Conservation (phyloP, 2,113 vertebrate genomes). For the Campylorhamphus procurvoides region DNA sequence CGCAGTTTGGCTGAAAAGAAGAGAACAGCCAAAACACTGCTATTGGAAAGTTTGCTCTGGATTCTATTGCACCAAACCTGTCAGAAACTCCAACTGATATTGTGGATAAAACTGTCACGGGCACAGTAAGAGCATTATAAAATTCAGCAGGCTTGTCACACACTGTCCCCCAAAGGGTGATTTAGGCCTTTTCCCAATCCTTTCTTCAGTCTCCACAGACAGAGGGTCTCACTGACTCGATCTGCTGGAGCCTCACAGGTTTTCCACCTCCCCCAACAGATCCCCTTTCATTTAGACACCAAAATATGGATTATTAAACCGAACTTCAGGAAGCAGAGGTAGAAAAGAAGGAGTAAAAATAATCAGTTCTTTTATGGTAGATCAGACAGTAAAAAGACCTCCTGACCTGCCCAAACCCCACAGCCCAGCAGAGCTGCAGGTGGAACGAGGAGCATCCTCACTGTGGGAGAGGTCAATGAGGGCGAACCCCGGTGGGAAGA, state of each 20-base stretch:
- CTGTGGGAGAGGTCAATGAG: not conserved
- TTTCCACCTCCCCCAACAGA: not conserved
- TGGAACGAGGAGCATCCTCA: not conserved
- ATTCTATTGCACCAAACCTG: not conserved
- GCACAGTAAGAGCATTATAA: not conserved
- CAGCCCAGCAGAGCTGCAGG: not conserved
- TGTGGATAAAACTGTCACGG: not conserved
- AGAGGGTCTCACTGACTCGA: not conserved
- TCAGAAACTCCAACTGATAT: accelerated
- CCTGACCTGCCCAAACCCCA: not conserved
- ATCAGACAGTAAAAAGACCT: not conserved
- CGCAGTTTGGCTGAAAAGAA: not conserved
- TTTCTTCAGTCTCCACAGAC: not conserved
- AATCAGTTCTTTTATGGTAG: not conserved
- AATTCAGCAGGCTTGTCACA: not conserved
- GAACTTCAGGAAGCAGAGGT: not conserved
- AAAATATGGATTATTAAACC: not conserved
- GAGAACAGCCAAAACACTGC: not conserved
- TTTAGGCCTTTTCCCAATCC: not conserved
- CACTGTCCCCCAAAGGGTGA: not conserved
- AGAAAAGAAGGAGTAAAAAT: not conserved
- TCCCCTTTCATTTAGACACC: not conserved
- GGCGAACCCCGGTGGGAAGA: constrained; percentile 4
- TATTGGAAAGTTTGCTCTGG: not conserved
- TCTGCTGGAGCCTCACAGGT: not conserved